These are phyloP conservation scores for Pararge aegeria DNA, from an alignment of 1,140 invertebrate genomes.

Conservation along the genomic window DNA sequence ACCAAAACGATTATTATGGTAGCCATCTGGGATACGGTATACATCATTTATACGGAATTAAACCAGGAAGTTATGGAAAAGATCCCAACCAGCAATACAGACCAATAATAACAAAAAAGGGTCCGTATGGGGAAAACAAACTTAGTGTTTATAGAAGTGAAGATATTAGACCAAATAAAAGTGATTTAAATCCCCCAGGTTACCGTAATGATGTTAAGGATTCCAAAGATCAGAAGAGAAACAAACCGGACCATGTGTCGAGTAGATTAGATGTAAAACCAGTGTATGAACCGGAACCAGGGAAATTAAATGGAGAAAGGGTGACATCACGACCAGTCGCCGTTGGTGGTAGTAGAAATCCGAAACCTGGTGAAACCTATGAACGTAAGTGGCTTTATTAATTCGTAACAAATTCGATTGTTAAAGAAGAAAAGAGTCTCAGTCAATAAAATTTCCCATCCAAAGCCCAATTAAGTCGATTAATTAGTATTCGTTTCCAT, in stretches of 20 bases:
- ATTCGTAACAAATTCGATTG: not conserved
- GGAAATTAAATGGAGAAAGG: constrained; percentile 51
- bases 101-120: constrained; percentile 16
- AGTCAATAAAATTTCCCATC: too few species aligned
- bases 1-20: constrained; percentile 25
- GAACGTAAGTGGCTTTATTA: constrained; percentile 46
- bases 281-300: constrained; percentile 57
- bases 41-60: constrained; percentile 38
- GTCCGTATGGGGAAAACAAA: constrained; percentile 11
- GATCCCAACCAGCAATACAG: constrained; percentile 16
- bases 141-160: not conserved
- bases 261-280: constrained; percentile 47
- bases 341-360: constrained; percentile 48
- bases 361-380: constrained; percentile 37
- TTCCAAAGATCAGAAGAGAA: constrained; percentile 16
- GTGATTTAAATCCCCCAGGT: constrained; percentile 19
- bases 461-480: too few species aligned
- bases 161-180: constrained; percentile 11
- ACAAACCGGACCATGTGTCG: constrained; percentile 23
- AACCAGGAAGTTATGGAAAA: constrained; percentile 29
- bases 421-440: too few species aligned
- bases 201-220: constrained; percentile 15
- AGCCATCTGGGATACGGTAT: constrained; percentile 39
- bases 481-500: too few species aligned
- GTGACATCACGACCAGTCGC: constrained; percentile 59